A percentile compares a stretch with the other conserved stretches of the same genome.
phyloP scores from a whole-genome alignment of 2,797 vertebrate genomes.

The Gephyroberyx darwinii region DNA sequence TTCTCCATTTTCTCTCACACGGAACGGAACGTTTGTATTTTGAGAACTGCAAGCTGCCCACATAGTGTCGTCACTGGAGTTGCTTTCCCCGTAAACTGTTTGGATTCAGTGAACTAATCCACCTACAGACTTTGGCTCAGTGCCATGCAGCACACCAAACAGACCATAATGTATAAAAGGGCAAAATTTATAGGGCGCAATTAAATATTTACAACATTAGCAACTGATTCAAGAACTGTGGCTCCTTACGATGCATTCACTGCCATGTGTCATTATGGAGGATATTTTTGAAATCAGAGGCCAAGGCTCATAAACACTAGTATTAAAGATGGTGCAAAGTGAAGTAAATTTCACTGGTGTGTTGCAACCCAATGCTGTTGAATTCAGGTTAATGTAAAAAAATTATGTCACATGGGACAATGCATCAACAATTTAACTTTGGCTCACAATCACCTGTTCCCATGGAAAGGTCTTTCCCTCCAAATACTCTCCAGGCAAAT shows the following conservation, averaged over 20 bases:
- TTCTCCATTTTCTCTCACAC: conserved; percentile 65
- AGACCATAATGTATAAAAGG: conserved; percentile 47
- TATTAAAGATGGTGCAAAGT: neutral
- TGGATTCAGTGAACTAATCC: conserved; percentile 85
- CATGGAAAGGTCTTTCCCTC: conserved; percentile 7
- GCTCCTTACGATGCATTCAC: conserved; percentile 47
- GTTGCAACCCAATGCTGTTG: neutral
- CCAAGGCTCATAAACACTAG: conserved; percentile 17
- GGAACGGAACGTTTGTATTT: conserved; percentile 74
- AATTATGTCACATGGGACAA: conserved; percentile 21
- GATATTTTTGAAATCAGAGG: conserved; percentile 13
- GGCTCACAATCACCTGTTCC: neutral
- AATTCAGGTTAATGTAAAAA: conserved; percentile 5
- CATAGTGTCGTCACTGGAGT: conserved; percentile 78
- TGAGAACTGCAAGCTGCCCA: conserved; percentile 80
- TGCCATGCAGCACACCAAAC: conserved; percentile 68
- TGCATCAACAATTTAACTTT: conserved; percentile 6
- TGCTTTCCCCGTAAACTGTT: conserved; percentile 83
- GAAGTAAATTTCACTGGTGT: conserved; percentile 1
- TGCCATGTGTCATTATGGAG: conserved; percentile 34
- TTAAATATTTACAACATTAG: conserved; percentile 78
- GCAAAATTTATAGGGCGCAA: conserved; percentile 54
- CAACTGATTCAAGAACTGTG: conserved; percentile 71
- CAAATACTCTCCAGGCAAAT: neutral
- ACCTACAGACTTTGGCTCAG: conserved; percentile 72